These are phyloP conservation scores for Hoplostethus mediterraneus DNA, from an alignment of 2,797 vertebrate species.

Conservation along the genomic window DNA sequence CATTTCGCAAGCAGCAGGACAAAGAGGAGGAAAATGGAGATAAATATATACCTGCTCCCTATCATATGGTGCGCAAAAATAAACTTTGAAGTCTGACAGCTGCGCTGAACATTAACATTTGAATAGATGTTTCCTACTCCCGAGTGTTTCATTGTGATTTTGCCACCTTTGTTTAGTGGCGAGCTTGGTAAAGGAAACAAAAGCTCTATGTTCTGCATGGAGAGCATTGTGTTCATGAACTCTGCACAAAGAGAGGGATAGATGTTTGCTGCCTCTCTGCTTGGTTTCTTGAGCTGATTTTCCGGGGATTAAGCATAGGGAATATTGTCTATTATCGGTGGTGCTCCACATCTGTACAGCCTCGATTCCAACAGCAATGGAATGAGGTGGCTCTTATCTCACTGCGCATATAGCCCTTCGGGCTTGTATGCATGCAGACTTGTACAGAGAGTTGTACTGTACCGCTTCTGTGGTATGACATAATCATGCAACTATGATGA, in stretches of 20 bases:
- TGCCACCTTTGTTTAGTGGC: conserved; percentile 69
- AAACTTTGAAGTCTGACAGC: conserved; percentile 73
- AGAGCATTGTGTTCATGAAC: conserved; percentile 73
- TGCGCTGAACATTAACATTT: conserved; percentile 78
- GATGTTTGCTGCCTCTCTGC: conserved; percentile 67
- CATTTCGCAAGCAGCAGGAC: conserved; percentile 49
- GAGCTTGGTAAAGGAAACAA: conserved; percentile 74
- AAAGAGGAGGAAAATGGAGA: conserved; percentile 57
- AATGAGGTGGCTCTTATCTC: conserved; percentile 76
- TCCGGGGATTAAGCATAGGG: conserved; percentile 77
- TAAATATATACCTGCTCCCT: conserved; percentile 54
- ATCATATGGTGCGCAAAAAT: conserved; percentile 62
- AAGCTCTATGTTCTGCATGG: conserved; percentile 68
- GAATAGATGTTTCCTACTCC: conserved; percentile 71
- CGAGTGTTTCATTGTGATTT: conserved; percentile 62
- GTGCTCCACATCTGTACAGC: conserved; percentile 68
- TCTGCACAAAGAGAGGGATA: conserved; percentile 64
- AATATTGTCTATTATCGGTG: conserved; percentile 72
- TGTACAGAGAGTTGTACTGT: conserved; percentile 60
- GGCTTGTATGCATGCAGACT: conserved; percentile 59
- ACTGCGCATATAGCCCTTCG: conserved; percentile 64
- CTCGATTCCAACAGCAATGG: conserved; percentile 61
- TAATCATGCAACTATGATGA: conserved; percentile 37
- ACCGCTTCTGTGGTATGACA: conserved; percentile 45
- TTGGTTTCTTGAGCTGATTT: conserved; percentile 76